Conservation (phyloP, 2,113 vertebrate genomes). For the Anhinga rufa region DNA sequence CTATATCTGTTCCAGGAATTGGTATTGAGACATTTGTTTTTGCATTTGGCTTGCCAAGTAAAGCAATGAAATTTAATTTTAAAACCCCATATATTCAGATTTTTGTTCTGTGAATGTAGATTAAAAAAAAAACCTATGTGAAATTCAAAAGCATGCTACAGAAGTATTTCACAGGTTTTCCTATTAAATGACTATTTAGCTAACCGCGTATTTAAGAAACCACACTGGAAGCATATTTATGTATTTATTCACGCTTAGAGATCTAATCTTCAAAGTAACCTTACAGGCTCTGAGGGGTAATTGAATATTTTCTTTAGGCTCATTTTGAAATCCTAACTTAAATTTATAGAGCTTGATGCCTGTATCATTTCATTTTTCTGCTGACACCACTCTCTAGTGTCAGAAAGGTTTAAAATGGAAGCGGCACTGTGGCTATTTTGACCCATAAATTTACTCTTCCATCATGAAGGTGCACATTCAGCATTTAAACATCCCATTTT, state of each 20-base stretch:
- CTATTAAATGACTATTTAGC: background rate
- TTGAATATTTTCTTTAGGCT: constrained; percentile 17
- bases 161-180: constrained; percentile 11
- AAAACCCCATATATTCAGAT: background rate
- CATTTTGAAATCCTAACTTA: constrained; percentile 19
- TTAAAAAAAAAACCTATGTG: background rate
- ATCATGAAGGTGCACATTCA: background rate
- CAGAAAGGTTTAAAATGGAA: constrained; percentile 12
- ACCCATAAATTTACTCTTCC: background rate
- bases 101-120: background rate
- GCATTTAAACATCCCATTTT: background rate
- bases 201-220: background rate
- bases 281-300: background rate
- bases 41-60: constrained; percentile 22
- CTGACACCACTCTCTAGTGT: background rate
- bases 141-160: background rate
- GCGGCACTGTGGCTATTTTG: background rate
- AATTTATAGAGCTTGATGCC: constrained; percentile 23
- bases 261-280: constrained; percentile 39
- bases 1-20: constrained; percentile 9
- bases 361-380: constrained; percentile 9
- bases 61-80: constrained; percentile 9
- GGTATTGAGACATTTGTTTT: constrained; percentile 19
- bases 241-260: constrained; percentile 13
- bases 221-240: background rate